Percentiles rank a stretch among this genome's conserved stretches.
Evolutionary conservation across 2,888 invertebrate species (phyloP).

Genomic region (Rhagium mordax): DNA sequence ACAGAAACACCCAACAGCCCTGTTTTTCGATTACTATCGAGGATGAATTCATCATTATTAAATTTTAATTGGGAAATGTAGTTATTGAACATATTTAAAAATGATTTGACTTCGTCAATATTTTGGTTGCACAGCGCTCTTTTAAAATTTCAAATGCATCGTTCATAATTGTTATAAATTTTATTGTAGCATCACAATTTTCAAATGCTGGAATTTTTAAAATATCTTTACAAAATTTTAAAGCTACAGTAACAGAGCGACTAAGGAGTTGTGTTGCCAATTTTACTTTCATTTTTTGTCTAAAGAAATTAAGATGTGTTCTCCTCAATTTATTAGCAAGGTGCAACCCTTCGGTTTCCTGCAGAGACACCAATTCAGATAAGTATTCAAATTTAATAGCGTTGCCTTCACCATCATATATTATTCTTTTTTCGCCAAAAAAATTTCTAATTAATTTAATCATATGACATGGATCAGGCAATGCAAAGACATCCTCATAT

Average conservation of each 20-base stretch:
- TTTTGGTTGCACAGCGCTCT: constrained; percentile 31
- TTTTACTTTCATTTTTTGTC: too few relatives aligned
- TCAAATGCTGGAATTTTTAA: constrained; percentile 39
- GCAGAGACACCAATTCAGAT: constrained; percentile 23
- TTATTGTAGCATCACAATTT: constrained; percentile 31
- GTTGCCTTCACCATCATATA: constrained; percentile 27
- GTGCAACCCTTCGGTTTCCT: constrained; percentile 34
- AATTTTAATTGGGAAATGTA: constrained; percentile 8
- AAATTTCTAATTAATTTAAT: constrained; percentile 32
- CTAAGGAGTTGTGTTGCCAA: too few relatives aligned
- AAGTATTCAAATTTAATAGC: constrained; percentile 31
- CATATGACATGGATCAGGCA: constrained; percentile 36
- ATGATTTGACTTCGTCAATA: constrained; percentile 19
- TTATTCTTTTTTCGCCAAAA: constrained; percentile 26
- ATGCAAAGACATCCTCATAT: too few relatives aligned
- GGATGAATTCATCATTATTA: constrained; percentile 18
- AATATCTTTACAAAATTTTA: not conserved
- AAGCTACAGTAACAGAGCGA: too few relatives aligned
- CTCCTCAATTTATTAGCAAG: constrained; percentile 34
- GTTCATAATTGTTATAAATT: constrained; percentile 38
- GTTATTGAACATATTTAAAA: constrained; percentile 7
- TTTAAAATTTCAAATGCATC: constrained; percentile 43
- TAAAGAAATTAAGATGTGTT: constrained; percentile 21
- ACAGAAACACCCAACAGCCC: constrained; percentile 41
- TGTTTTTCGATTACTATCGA: constrained; percentile 41